phyloP scores from a whole-genome alignment of 2,113 vertebrate genomes.

The Syrrhaptes paradoxus region DNA sequence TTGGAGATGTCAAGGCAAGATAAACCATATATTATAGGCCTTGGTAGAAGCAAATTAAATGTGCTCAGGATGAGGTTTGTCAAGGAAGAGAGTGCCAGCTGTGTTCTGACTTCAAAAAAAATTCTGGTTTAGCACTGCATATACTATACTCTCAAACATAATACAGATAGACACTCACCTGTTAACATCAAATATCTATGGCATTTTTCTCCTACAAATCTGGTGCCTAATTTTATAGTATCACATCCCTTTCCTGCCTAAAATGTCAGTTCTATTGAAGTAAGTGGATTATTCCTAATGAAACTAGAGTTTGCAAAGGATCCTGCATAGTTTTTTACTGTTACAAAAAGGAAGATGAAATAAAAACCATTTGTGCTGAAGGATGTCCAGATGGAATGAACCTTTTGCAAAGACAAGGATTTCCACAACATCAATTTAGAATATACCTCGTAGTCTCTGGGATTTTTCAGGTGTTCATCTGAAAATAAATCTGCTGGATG shows the following conservation, averaged over 20 bases:
- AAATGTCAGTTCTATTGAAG: not conserved
- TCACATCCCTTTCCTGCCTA: not conserved
- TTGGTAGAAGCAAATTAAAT: not conserved
- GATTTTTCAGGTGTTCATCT: not conserved
- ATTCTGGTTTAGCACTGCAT: not conserved
- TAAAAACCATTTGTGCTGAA: not conserved
- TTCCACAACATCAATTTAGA: not conserved
- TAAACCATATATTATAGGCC: not conserved
- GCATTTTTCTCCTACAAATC: not conserved
- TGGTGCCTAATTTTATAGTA: not conserved
- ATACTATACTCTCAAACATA: not conserved
- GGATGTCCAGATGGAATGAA: not conserved
- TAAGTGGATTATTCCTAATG: not conserved
- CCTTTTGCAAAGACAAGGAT: not conserved
- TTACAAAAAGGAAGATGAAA: not conserved
- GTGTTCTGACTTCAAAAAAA: not conserved
- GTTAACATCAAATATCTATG: not conserved
- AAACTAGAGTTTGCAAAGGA: not conserved
- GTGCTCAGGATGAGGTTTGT: not conserved
- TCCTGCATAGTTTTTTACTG: not conserved
- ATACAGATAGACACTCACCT: not conserved
- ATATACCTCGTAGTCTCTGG: not conserved
- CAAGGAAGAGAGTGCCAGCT: accelerated
- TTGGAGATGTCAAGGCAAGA: not conserved
- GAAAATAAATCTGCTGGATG: not conserved